Evolutionary conservation across 2,888 invertebrate genomes (phyloP).

Genomic region (Megaustenia siamemsis): DNA sequence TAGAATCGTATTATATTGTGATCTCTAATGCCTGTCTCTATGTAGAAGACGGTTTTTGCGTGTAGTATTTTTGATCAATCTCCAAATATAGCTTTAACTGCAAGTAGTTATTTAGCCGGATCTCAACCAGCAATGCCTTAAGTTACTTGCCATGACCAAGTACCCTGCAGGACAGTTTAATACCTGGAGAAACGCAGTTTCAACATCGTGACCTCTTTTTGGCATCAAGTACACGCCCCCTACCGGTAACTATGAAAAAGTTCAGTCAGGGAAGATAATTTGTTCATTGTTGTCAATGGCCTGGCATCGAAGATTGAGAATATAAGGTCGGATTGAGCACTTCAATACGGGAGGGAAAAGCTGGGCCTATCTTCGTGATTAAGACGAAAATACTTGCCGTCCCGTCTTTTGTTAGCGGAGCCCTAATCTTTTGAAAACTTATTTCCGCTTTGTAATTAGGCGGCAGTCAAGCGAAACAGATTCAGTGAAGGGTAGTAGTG

Average conservation of each 20-base stretch:
- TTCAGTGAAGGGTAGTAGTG: background rate
- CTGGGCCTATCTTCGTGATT: constrained; percentile 35
- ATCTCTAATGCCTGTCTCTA: no score
- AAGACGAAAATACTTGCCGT: constrained; percentile 4
- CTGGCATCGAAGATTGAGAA: constrained; percentile 8
- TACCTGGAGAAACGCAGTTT: constrained; percentile 25
- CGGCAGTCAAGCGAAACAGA: constrained; percentile 35
- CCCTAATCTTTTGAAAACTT: constrained; percentile 46
- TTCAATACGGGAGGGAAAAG: constrained; percentile 19
- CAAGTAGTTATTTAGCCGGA: background rate
- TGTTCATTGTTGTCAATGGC: constrained; percentile 39
- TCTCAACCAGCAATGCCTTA: background rate
- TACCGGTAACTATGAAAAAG: constrained; percentile 31
- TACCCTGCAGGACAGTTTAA: constrained; percentile 10
- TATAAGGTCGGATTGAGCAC: constrained; percentile 25
- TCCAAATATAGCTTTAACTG: background rate
- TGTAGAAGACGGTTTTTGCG: no score
- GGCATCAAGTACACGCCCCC: constrained; percentile 31
- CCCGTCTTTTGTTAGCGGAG: constrained; percentile 25
- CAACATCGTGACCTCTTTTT: constrained; percentile 19
- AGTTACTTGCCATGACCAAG: constrained; percentile 4
- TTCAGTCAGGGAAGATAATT: constrained; percentile 41
- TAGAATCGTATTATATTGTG: no score
- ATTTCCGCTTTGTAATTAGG: constrained; percentile 52
- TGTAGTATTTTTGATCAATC: no score